These are phyloP conservation scores for Iphiclides podalirius DNA, from an alignment of 2,888 invertebrate species.

Conservation along the genomic window DNA sequence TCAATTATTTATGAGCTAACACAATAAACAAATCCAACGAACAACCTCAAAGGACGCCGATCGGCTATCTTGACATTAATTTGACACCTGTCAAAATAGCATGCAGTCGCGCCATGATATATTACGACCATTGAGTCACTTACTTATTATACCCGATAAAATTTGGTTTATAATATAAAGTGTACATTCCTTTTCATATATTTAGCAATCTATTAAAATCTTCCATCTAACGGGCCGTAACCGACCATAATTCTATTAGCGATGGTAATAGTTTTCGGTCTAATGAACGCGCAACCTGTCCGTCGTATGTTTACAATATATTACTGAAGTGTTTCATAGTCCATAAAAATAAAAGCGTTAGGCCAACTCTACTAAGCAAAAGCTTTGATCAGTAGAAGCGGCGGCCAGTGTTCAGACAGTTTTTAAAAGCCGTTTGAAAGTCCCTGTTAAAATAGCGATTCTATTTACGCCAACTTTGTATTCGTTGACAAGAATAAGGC, in stretches of 20 bases:
- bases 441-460: slow-evolving; percentile 25
- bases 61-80: slow-evolving; percentile 45
- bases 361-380: slow-evolving; percentile 16
- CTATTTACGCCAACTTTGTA: slow-evolving; percentile 30
- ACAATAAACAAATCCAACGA: slow-evolving; percentile 9
- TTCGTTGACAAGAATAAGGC: slow-evolving; percentile 34
- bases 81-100: slow-evolving; percentile 72
- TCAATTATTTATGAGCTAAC: slow-evolving; percentile 10
- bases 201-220: not conserved
- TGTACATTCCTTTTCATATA: not conserved
- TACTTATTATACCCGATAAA: not conserved
- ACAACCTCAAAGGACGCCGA: slow-evolving; percentile 29
- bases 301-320: slow-evolving; percentile 12
- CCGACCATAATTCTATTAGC: slow-evolving; percentile 19
- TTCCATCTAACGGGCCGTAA: slow-evolving; percentile 1
- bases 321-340: slow-evolving; percentile 17
- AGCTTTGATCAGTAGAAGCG: slow-evolving; percentile 20
- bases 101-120: slow-evolving; percentile 25
- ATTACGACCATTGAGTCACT: slow-evolving; percentile 12
- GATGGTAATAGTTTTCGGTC: slow-evolving; percentile 18
- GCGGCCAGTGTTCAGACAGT: slow-evolving; percentile 27
- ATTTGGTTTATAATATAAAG: not conserved
- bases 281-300: slow-evolving; percentile 9
- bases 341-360: slow-evolving; percentile 17
- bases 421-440: slow-evolving; percentile 29